A percentile compares a stretch with the other conserved stretches of the same genome.
These are phyloP conservation scores for Ctenochaetus hawaiiensis DNA, from an alignment of 2,797 vertebrate species.

Conservation along the genomic window DNA sequence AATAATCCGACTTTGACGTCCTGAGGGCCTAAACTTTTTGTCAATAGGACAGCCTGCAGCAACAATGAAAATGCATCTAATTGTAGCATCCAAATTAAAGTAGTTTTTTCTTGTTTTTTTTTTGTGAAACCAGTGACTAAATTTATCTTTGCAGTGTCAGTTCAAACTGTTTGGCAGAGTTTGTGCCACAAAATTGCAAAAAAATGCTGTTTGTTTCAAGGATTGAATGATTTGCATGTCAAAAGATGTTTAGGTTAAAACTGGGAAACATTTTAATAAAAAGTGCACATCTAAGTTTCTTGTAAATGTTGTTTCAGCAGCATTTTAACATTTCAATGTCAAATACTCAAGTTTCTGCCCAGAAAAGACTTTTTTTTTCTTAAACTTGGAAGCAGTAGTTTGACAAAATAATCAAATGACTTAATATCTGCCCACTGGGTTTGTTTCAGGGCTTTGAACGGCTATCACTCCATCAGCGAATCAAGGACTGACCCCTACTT, in stretches of 20 bases:
- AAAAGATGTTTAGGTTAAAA: background rate
- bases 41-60: conserved; percentile 11
- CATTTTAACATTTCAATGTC: background rate
- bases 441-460: background rate
- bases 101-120: conserved; percentile 2
- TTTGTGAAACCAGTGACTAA: background rate
- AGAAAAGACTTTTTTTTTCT: background rate
- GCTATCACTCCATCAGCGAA: background rate
- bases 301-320: background rate
- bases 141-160: background rate
- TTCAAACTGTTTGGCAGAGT: background rate
- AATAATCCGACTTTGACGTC: conserved; percentile 16
- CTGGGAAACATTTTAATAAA: background rate
- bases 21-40: conserved; percentile 11
- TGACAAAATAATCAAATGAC: background rate
- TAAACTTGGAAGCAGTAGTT: background rate
- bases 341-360: background rate
- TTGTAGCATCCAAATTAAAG: background rate
- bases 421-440: background rate
- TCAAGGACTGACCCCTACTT: background rate
- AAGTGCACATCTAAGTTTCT: background rate
- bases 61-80: background rate
- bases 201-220: background rate
- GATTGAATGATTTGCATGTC: background rate
- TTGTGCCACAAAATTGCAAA: background rate